Base-by-base conservation (phyloP, 2,113 vertebrate species). In the Vidua chalybeata region DNA sequence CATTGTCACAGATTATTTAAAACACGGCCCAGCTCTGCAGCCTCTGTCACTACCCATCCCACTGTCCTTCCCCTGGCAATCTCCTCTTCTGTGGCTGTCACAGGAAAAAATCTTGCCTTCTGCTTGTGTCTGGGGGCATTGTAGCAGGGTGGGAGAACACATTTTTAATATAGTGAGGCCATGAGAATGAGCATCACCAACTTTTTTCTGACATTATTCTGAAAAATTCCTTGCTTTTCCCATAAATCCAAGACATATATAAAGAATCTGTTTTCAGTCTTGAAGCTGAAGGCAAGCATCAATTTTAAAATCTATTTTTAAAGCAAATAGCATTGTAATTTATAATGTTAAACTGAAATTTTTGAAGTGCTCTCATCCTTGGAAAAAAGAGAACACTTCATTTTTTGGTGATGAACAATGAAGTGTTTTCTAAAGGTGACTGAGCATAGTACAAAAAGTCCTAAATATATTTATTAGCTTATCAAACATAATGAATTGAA, bases 371-470 rank as follows among this genome's bases (percentile, higher is more conserved):
- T 95, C 46, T 92, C 72, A 88, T 90, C 71, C 62, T 72, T 82
- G 73, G 14, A 83, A 75, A 86, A 84, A 90, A 61, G 22, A 77
- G 17, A 87, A 37, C 10, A 26, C 43, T 92, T 91, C 9, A 46
- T 61, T 88, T 89, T 77, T 66, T 73, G 24, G 63, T 86, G 78
- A 73, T 43, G 90, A 87, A 92, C 68, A 82, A 95, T 92, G 64
- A 95, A 95, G 76, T 93, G 64, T 80, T 94, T 96, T 94, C 51
- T 90, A 77, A 96, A 86, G 94, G 86, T 97, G 94, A 88, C 63
- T 93, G 63, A 86, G 64, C 55, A 46, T 43, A 80, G 62, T 72
- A 92, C 79, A 74, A 63, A 64, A 35, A 84, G 56, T 90, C 67
- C 64, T 93, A 86, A 93, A 71, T 86, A 33, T 59, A 90, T 93